Percentiles rank a stretch among this genome's conserved stretches.
Conservation (phyloP, 2,888 invertebrate species). For the Leptopterna dolabrata region DNA sequence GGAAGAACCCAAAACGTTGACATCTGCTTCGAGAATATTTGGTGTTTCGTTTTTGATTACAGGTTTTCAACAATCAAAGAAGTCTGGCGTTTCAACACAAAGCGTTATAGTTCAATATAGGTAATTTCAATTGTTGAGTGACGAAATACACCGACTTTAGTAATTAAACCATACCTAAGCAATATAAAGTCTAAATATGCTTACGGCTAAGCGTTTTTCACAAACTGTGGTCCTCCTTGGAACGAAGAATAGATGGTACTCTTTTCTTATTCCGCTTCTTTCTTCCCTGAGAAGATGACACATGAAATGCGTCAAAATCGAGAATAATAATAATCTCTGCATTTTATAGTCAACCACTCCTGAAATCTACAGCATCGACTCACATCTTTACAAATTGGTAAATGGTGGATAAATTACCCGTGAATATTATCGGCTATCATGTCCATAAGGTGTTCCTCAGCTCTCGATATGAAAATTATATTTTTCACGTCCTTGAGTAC, state of each 20-base stretch:
- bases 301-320: background rate
- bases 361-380: background rate
- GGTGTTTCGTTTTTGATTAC: background rate
- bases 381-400: background rate
- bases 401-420: conserved; percentile 6
- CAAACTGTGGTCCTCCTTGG: conserved; percentile 89
- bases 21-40: background rate
- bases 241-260: conserved; percentile 90
- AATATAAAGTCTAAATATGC: no score
- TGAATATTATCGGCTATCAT: conserved; percentile 72
- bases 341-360: background rate
- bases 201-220: conserved; percentile 80
- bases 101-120: no score
- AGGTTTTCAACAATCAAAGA: no score
- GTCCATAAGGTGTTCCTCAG: conserved; percentile 86
- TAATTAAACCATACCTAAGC: no score
- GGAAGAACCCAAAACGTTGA: background rate
- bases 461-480: conserved; percentile 88
- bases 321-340: no score
- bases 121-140: no score
- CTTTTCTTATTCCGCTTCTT: conserved; percentile 71
- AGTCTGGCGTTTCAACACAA: no score
- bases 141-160: no score
- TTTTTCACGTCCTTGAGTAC: conserved; percentile 78
- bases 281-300: conserved; percentile 67